These are phyloP conservation scores for Gnathonemus longibarbis DNA, from an alignment of 2,113 vertebrate species.

Conservation along the genomic window DNA sequence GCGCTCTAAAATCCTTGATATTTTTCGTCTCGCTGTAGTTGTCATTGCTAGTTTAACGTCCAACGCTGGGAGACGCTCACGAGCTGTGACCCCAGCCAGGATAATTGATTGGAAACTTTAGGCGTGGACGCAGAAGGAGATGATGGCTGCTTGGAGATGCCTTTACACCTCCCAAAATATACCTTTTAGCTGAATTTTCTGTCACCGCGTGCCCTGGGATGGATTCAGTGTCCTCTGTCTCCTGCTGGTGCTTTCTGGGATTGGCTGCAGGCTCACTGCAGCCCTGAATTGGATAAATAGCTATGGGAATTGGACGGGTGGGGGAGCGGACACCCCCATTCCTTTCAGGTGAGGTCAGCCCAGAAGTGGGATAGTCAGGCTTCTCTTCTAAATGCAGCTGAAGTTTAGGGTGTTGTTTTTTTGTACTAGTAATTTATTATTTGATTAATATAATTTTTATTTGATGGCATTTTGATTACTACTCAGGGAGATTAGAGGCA, in stretches of 20 bases:
- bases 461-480: not conserved
- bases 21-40: not conserved
- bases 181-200: not conserved
- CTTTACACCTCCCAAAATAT: not conserved
- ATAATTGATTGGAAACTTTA: not conserved
- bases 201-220: not conserved
- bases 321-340: not conserved
- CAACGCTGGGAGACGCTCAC: not conserved
- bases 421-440: not conserved
- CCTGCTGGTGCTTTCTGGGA: not conserved
- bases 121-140: not conserved
- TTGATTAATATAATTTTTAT: not conserved
- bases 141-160: not conserved
- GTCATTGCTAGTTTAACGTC: not conserved
- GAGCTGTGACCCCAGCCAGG: not conserved
- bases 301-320: not conserved
- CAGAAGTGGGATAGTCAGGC: not conserved
- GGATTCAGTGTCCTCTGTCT: not conserved
- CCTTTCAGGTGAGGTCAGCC: not conserved
- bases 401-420: not conserved
- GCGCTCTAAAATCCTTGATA: not conserved
- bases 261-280: not conserved
- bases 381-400: not conserved
- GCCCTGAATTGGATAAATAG: not conserved
- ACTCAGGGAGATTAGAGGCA: not conserved